Base-by-base conservation (phyloP, 2,113 vertebrate genomes). In the Enhydra lutris region DNA sequence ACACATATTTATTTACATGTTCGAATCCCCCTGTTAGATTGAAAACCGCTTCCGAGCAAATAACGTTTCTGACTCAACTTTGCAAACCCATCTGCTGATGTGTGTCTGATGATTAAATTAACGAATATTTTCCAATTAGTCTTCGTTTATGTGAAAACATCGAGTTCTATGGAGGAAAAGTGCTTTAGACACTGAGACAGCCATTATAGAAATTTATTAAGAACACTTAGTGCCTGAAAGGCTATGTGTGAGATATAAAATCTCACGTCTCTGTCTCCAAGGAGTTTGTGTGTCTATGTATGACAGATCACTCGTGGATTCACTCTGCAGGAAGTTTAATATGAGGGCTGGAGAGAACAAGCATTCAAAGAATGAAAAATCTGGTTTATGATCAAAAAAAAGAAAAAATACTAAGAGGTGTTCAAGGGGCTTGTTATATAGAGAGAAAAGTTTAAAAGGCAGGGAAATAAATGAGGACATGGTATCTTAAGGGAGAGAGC, bases 401-500 rank as follows among this genome's bases (percentile, higher is more conserved):
- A 96, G 4, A 50, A 52, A 96, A 97, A 94, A 67, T 91, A 76
- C 91, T 97, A 98, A 97, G 97, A 97, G 91, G 84, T 93, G 83
- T 97, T 98, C 95, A 97, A 98, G 94, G 96, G 96, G 74, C 76
- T 98, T 94, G 95, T 97, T 96, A 91, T 47, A 93, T 67, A 95
- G 94, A 97, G 97, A 96, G 97, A 89, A 97, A 97, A 97, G 94
- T 97, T 97, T 97, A 94, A 97, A 97, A 96, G 91, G 88, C 96
- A 92, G 52, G 55, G 93, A 97, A 97, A 98, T 98, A 98, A 97
- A 98, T 97, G 97, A 98, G 97, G 95, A 97, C 97, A 96, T 57
- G 71, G 50, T 82, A 95, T 97, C 96, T 98, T 97, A 97, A 98
- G 96, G 96, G 94, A 97, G 74, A 93, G 87, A 96, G 85, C 84